Percentiles rank a stretch among this genome's conserved stretches.
Conservation (phyloP, 2,113 vertebrate genomes). For the Trematomus loennbergii region DNA sequence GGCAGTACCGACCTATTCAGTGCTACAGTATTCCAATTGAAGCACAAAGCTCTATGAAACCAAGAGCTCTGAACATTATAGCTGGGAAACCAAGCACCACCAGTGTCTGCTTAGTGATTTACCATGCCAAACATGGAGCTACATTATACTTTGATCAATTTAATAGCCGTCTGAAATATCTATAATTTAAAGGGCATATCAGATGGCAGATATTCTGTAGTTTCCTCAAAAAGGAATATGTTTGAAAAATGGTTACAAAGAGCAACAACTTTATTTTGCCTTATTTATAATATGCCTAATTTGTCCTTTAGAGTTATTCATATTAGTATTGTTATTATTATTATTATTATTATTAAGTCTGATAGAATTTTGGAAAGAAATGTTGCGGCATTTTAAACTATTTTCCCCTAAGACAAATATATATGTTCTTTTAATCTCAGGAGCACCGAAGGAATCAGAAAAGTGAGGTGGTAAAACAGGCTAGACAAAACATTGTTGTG, state of each 20-base stretch:
- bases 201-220: conserved; percentile 26
- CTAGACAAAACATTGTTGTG: not conserved
- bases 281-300: not conserved
- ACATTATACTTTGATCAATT: conserved; percentile 63
- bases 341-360: not conserved
- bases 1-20: conserved; percentile 60
- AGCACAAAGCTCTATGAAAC: conserved; percentile 41
- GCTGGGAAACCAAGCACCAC: conserved; percentile 70
- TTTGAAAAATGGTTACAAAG: not conserved
- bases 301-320: not conserved
- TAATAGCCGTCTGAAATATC: conserved; percentile 38
- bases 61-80: conserved; percentile 68
- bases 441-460: not conserved
- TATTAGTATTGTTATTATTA: no score
- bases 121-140: conserved; percentile 36
- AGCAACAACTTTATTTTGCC: not conserved
- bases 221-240: conserved; percentile 16
- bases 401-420: not conserved
- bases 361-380: not conserved
- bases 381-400: not conserved
- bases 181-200: conserved; percentile 44
- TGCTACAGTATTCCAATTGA: conserved; percentile 44
- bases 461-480: not conserved
- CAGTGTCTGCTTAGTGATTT: conserved; percentile 51
- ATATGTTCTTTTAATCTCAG: no score